A percentile compares a stretch with the other conserved stretches of the same genome.
Evolutionary conservation across 2,113 vertebrate genomes (phyloP).

Genomic region (Corythornis madagascariensis): DNA sequence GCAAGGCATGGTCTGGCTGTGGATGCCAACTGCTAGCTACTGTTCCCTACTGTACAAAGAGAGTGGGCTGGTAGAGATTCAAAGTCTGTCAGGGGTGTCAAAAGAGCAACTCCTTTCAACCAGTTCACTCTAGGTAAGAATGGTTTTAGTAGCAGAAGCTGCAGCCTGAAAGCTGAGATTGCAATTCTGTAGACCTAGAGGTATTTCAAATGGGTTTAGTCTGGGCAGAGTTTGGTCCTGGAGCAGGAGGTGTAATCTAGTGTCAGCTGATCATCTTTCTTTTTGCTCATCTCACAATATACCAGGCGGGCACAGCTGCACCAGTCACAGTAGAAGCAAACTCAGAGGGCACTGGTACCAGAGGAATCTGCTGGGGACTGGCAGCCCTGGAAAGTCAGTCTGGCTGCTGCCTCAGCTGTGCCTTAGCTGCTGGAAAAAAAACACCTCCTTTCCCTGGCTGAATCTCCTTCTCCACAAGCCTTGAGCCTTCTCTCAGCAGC

Average conservation of each 20-base stretch:
- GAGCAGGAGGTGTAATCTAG: neutral
- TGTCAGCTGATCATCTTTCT: neutral
- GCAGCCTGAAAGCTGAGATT: neutral
- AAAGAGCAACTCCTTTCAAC: neutral
- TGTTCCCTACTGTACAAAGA: neutral
- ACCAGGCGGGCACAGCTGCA: neutral
- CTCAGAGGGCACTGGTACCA: neutral
- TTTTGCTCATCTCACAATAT: accelerated
- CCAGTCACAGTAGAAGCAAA: accelerated
- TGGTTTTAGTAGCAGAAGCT: neutral
- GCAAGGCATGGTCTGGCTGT: neutral
- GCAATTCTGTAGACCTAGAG: neutral
- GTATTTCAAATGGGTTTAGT: neutral
- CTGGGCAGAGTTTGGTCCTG: neutral
- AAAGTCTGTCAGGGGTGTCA: neutral
- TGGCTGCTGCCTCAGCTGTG: neutral
- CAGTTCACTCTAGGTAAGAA: neutral
- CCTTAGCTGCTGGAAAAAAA: neutral
- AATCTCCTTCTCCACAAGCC: neutral
- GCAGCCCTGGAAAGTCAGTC: neutral
- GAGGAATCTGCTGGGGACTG: neutral
- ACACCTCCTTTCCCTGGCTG: neutral
- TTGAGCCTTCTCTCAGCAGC: neutral
- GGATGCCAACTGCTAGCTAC: neutral
- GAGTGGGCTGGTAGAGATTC: neutral